Conservation (phyloP, 2,797 vertebrate genomes). For the Craterocephalus amniculus region DNA sequence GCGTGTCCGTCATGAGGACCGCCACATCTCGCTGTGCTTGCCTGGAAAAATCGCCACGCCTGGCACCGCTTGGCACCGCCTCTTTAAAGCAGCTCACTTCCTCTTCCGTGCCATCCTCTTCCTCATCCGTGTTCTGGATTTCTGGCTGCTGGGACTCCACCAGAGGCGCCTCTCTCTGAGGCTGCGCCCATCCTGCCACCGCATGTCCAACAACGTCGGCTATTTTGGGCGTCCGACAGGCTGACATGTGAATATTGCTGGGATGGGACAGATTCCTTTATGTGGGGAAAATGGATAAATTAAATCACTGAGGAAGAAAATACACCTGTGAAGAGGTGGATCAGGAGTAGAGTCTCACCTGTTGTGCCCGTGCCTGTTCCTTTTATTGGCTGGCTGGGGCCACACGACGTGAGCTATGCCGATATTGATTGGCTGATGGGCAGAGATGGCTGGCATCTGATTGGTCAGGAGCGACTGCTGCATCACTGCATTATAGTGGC, state of each 20-base stretch:
- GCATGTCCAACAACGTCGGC: constrained; percentile 80
- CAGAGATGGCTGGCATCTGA: constrained; percentile 90
- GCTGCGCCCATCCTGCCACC: constrained; percentile 73
- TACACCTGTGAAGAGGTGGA: rapidly evolving
- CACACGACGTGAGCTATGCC: constrained; percentile 97
- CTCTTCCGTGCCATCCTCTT: constrained; percentile 64
- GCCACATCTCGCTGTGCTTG: constrained; percentile 86
- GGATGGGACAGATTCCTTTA: constrained; percentile 87
- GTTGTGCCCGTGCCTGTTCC: constrained; percentile 91
- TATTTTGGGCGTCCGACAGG: constrained; percentile 90
- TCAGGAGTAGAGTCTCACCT: constrained; percentile 61
- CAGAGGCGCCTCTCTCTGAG: constrained; percentile 75
- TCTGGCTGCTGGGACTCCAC: constrained; percentile 78
- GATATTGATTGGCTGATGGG: constrained; percentile 93
- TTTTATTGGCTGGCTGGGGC: constrained; percentile 92
- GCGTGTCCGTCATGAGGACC: constrained; percentile 88
- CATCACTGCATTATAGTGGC: constrained; percentile 90
- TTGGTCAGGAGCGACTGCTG: constrained; percentile 91
- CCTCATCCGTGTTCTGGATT: constrained; percentile 64
- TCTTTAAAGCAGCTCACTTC: constrained; percentile 81
- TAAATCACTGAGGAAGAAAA: neutral
- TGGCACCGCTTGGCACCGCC: constrained; percentile 71
- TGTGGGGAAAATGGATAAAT: constrained; percentile 16
- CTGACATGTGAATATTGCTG: constrained; percentile 84
- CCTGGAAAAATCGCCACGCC: constrained; percentile 71